Percentiles rank a stretch among this genome's conserved stretches.
Conservation (phyloP, 2,797 vertebrate genomes). For the Neosilurus hyrtlii region DNA sequence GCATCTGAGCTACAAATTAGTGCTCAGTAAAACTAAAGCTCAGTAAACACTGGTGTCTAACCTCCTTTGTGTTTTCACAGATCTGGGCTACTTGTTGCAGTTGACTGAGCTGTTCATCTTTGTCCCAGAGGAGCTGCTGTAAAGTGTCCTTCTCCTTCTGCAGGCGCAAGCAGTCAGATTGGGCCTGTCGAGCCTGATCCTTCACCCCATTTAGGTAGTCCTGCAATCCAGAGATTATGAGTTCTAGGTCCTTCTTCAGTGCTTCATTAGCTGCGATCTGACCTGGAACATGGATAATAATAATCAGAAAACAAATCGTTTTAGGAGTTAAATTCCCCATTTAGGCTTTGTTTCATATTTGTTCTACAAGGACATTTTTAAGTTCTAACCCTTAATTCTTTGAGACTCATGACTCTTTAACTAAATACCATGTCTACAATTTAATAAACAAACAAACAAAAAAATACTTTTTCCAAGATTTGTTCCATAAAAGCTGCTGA, state of each 20-base stretch:
- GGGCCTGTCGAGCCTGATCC: conserved; percentile 73
- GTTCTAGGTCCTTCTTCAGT: conserved; percentile 84
- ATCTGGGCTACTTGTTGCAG: conserved; percentile 74
- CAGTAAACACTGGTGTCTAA: conserved; percentile 52
- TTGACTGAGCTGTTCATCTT: conserved; percentile 75
- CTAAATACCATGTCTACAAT: no score
- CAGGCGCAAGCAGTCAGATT: conserved; percentile 73
- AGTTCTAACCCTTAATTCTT: neutral
- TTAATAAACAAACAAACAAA: neutral
- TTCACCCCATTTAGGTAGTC: conserved; percentile 83
- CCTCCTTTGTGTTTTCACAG: conserved; percentile 75
- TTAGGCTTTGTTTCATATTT: neutral
- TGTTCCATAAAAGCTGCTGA: neutral
- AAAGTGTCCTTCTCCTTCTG: conserved; percentile 77
- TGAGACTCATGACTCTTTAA: neutral
- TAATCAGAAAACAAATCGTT: neutral
- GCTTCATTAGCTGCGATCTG: conserved; percentile 87
- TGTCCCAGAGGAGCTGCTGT: conserved; percentile 72
- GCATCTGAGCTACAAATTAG: neutral
- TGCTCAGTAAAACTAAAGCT: neutral
- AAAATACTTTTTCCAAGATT: neutral
- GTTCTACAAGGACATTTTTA: neutral
- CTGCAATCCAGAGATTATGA: conserved; percentile 83
- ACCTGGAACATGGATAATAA: conserved; percentile 66
- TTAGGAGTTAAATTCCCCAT: neutral